Evolutionary conservation across 1,140 invertebrate genomes (phyloP), one percentile per base, ranked within the genome.

Genomic region (Alviniconcha marisindica): DNA sequence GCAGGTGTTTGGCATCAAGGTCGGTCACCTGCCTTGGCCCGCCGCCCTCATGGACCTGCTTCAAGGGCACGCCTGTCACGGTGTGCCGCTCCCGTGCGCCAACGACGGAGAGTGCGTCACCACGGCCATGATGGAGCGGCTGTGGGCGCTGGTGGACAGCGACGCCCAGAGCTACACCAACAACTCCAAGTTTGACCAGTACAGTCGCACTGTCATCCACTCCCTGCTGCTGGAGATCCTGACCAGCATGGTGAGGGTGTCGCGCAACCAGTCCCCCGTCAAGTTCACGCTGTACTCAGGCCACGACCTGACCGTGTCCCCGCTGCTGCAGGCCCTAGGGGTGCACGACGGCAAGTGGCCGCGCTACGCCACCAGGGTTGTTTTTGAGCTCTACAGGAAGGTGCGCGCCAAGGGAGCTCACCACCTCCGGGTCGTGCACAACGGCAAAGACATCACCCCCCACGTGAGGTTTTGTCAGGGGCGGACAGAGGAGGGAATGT

Each of bases 261-360:
- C 89, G 94, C 95, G 95, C 95, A 94, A 96, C 96, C 92, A 96
- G 96, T 79, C 96, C 96, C 0, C 96, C 96, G 81, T 95, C 84
- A 96, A 96, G 89, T 95, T 98, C 82, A 95, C 97, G 12, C 85
- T 98, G 0, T 99, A 97, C 91, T 98, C 97, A 0, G 97, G 97
- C 0, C 97, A 99, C 89, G 97, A 98, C 91, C 96, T 96, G 88
- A 98, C 97, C 0, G 87, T 98, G 33, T 96, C 97, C 86, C 96
- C 97, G 87, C 92, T 99, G 4, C 95, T 96, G 2, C 94, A 96
- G 10, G 96, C 96, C 0, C 90, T 99, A 33, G 97, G 97, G 0
- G 92, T 96, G 54, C 93, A 94, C 73, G 94, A 95, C 86, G 94
- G 94, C 14, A 93, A 94, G 38, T 93, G 93, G 89, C 94, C 95